phyloP scores from a whole-genome alignment of 30 jellyfish, hydroid and myxozoan genomes.

The Chironex yamaguchii region DNA sequence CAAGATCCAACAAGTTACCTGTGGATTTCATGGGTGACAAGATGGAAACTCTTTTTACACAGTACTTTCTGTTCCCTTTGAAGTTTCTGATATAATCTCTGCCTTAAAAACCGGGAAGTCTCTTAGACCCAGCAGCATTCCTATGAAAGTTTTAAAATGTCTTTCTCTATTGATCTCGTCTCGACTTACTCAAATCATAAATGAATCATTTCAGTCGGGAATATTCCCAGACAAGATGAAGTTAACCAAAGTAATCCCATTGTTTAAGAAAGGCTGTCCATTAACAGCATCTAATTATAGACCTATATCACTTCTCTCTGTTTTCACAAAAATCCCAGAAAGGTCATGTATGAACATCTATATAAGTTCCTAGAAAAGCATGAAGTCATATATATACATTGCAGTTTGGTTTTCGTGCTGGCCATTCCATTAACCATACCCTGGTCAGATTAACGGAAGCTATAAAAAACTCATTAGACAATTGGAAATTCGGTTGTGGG shows the following conservation, averaged over 20 bases:
- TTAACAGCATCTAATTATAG: slow-evolving; percentile 37
- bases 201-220: slow-evolving; percentile 5
- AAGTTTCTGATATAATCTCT: slow-evolving; percentile 30
- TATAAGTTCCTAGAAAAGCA: slow-evolving; percentile 45
- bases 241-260: slow-evolving; percentile 16
- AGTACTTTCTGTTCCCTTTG: slow-evolving; percentile 40
- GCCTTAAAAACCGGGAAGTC: slow-evolving; percentile 14
- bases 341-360: slow-evolving; percentile 45
- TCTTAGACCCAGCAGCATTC: not conserved
- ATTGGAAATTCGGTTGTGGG: slow-evolving; percentile 51
- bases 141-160: slow-evolving; percentile 23
- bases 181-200: not conserved
- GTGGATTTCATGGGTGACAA: slow-evolving; percentile 38
- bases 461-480: slow-evolving; percentile 37
- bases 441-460: slow-evolving; percentile 48
- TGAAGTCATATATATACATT: slow-evolving; percentile 2
- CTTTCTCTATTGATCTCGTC: slow-evolving; percentile 11
- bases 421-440: slow-evolving; percentile 65
- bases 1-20: slow-evolving; percentile 40
- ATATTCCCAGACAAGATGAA: slow-evolving; percentile 13
- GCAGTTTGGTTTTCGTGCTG: slow-evolving; percentile 63
- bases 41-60: slow-evolving; percentile 42
- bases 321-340: slow-evolving; percentile 49
- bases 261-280: slow-evolving; percentile 8
- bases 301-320: slow-evolving; percentile 56